Conservation (phyloP, 2,888 invertebrate species). For the Phasia obesa region DNA sequence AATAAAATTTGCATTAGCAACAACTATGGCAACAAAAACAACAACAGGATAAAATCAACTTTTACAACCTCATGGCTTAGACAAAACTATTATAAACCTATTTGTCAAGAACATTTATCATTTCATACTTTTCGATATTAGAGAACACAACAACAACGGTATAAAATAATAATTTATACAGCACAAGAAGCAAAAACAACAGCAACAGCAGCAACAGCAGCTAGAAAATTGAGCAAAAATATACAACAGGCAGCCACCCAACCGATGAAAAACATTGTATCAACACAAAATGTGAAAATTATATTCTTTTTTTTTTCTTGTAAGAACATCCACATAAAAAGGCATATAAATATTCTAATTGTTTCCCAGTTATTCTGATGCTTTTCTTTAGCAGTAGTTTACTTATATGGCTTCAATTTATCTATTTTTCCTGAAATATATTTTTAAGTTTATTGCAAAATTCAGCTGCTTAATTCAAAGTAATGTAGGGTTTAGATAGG, state of each 20-base stretch:
- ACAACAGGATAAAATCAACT: conserved; percentile 47
- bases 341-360: neutral
- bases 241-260: conserved; percentile 36
- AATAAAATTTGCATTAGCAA: conserved; percentile 18
- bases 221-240: conserved; percentile 11
- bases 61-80: conserved; percentile 66
- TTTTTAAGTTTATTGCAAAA: no score
- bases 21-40: conserved; percentile 20
- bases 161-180: conserved; percentile 5
- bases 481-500: no score
- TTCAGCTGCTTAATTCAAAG: no score
- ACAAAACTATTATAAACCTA: conserved; percentile 70
- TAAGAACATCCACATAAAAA: neutral
- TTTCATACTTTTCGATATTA: conserved; percentile 60
- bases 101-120: conserved; percentile 69
- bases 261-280: conserved; percentile 37
- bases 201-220: conserved; percentile 3
- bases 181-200: conserved; percentile 15
- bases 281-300: conserved; percentile 55
- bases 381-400: no score
- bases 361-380: neutral
- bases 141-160: conserved; percentile 16
- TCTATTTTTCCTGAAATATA: no score
- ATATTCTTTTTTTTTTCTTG: conserved; percentile 20
- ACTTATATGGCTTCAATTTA: neutral